Percentiles rank a stretch among this genome's conserved stretches.
These are phyloP conservation scores for Campylomormyrus tamandua DNA, from an alignment of 2,113 vertebrate species.

Conservation along the genomic window DNA sequence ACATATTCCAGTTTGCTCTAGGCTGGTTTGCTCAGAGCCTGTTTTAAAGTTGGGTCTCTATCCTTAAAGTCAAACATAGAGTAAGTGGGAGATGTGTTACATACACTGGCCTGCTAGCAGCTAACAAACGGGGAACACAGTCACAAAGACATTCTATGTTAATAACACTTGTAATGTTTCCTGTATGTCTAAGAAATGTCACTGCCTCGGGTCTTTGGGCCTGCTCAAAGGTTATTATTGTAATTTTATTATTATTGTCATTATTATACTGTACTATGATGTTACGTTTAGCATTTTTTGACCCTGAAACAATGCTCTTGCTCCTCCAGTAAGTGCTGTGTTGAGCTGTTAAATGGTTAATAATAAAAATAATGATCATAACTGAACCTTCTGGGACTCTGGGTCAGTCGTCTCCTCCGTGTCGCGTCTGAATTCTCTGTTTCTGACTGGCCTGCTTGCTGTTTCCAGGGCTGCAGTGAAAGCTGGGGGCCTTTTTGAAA, in stretches of 20 bases:
- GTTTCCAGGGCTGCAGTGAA: neutral
- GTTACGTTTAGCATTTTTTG: neutral
- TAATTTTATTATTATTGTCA: neutral
- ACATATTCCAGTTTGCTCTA: neutral
- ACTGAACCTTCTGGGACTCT: neutral
- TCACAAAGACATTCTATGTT: neutral
- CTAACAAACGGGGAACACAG: neutral
- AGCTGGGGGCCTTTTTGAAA: neutral
- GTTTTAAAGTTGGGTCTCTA: neutral
- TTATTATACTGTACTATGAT: neutral
- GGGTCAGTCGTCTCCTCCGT: neutral
- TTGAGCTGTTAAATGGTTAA: constrained; percentile 20
- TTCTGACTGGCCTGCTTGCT: neutral
- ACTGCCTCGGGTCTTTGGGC: neutral
- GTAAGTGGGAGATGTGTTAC: neutral
- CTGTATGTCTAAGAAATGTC: constrained; percentile 5
- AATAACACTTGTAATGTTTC: neutral
- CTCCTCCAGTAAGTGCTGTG: constrained; percentile 15
- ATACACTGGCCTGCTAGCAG: neutral
- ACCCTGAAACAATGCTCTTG: constrained; percentile 17
- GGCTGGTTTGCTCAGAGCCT: neutral
- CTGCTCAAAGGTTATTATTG: neutral
- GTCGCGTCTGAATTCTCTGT: neutral
- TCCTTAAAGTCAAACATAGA: neutral
- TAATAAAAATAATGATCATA: constrained; percentile 18